phyloP scores from a whole-genome alignment of 1,140 invertebrate species.

The Papilio helenus region DNA sequence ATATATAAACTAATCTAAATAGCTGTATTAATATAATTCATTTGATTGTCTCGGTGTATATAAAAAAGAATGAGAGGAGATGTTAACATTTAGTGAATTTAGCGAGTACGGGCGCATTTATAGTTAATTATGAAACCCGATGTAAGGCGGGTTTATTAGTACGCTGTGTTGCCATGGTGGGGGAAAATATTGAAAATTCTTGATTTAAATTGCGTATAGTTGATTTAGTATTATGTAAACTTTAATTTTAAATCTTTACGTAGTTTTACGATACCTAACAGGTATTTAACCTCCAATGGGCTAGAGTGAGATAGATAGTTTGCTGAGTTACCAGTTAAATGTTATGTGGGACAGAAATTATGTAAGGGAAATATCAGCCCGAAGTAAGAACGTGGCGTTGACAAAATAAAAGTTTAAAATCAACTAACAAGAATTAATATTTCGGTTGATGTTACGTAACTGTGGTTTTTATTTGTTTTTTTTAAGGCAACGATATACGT shows the following conservation, averaged over 20 bases:
- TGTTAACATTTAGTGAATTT: constrained; percentile 67
- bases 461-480: too few species aligned
- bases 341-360: neutral
- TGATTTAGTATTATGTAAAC: neutral
- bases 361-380: too few species aligned
- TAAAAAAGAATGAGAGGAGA: neutral
- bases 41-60: constrained; percentile 34
- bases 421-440: neutral
- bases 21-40: constrained; percentile 39
- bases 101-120: constrained; percentile 54
- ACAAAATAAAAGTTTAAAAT: too few species aligned
- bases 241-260: neutral
- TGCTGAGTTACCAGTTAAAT: neutral
- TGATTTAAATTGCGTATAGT: neutral
- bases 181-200: neutral
- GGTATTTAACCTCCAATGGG: neutral
- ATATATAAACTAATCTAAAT: constrained; percentile 30
- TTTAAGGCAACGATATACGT: too few species aligned
- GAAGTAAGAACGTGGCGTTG: too few species aligned
- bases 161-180: neutral
- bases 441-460: neutral
- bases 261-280: neutral
- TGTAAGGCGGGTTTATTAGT: constrained; percentile 51
- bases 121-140: constrained; percentile 65
- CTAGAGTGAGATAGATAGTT: neutral